Percentiles rank a stretch among this genome's conserved stretches.
Conservation (phyloP, 2,888 invertebrate genomes). For the Tachina grossa region DNA sequence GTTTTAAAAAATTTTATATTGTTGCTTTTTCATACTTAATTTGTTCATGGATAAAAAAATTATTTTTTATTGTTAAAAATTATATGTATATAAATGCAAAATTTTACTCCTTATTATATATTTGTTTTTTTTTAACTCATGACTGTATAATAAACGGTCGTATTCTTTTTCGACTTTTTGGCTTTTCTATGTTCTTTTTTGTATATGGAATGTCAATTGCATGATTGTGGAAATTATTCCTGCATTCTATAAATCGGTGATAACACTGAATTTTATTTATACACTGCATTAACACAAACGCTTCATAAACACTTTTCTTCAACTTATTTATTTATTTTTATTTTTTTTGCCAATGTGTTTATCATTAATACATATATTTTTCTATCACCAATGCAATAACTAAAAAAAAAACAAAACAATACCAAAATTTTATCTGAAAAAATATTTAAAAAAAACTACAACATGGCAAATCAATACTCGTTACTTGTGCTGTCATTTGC, state of each 20-base stretch:
- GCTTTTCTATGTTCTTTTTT: constrained; percentile 12
- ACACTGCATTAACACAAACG: constrained; percentile 9
- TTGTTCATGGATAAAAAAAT: constrained; percentile 31
- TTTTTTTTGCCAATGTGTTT: constrained; percentile 18
- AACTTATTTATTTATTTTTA: background rate
- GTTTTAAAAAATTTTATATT: background rate
- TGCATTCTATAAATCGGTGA: background rate
- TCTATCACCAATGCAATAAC: constrained; percentile 46
- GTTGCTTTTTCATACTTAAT: constrained; percentile 28
- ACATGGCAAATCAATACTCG: constrained; percentile 78
- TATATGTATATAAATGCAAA: constrained; percentile 79
- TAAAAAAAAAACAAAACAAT: constrained; percentile 5
- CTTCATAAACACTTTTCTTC: background rate
- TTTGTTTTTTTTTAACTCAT: too few species aligned
- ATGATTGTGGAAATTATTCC: background rate
- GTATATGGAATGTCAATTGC: background rate
- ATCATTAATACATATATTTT: constrained; percentile 34
- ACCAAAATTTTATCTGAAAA: constrained; percentile 12
- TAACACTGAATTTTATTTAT: background rate
- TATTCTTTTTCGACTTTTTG: background rate
- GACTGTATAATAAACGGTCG: too few species aligned
- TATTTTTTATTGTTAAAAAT: constrained; percentile 70
- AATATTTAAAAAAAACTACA: background rate
- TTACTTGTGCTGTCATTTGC: constrained; percentile 78
- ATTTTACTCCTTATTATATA: constrained; percentile 33